Base-by-base conservation (phyloP, 2,797 vertebrate genomes). In the Ataeniobius toweri region DNA sequence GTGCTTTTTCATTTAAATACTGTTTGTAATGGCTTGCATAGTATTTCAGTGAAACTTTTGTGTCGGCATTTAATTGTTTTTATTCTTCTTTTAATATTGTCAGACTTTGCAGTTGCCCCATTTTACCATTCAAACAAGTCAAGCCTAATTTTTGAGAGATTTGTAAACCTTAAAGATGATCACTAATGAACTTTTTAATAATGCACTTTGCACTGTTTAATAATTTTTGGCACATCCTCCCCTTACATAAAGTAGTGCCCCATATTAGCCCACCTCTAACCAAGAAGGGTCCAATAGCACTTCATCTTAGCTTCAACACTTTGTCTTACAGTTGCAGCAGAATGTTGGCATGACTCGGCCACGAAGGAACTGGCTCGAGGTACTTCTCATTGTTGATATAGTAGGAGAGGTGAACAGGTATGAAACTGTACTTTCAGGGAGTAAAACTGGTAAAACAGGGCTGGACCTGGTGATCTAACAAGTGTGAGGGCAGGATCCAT, bases 371-470 rank as follows among this genome's bases (percentile, higher is more conserved):
- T 77, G 63, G 88, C 86, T 88, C 78, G 70, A 87, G 79, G 59
- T 74, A 80, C 74, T 67, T 83, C 75, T 88, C 72, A 79, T 87
- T 81, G 83, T 59, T 2, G 83, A 85, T 88, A 75, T 86, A 71
- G 46, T 80, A 65, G 80, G 67, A 71, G 69, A 74, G 69, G 39
- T 61, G 61, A 76, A 39, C 61, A 77, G 80, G 79, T 84, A 80
- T 89, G 75, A 76, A 82, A 82, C 31, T 73, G 79, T 80, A 63
- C 80, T 88, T 94, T 94, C 93, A 93, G 92, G 94, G 92, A 94
- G 91, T 68, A 86, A 82, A 89, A 91, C 90, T 89, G 75, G 83
- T 77, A 82, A 88, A 74, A 88, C 93, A 93, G 92, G 91, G 89
- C 91, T 86, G 88, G 89, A 91, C 88, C 89, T 76, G 63, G 71